A percentile compares a stretch with the other conserved stretches of the same genome.
phyloP scores from a whole-genome alignment of 2,888 invertebrate genomes.

The Himalopsyche anomala region DNA sequence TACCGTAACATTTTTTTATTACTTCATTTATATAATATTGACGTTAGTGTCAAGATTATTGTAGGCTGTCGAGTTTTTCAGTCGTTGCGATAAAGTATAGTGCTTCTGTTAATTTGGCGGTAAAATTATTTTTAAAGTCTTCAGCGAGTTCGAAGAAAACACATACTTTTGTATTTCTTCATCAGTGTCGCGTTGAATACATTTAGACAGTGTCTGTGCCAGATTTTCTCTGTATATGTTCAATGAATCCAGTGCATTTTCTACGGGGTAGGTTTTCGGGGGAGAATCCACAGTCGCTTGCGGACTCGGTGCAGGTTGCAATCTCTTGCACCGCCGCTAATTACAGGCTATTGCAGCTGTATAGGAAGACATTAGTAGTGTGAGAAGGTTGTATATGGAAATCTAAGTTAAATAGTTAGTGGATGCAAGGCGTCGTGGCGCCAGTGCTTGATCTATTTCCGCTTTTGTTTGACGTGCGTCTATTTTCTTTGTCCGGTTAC shows the following conservation, averaged over 20 bases:
- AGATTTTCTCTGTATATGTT: conserved; percentile 29
- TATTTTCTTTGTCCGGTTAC: conserved; percentile 49
- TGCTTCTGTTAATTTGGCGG: conserved; percentile 11
- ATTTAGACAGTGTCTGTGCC: neutral
- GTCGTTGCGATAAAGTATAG: neutral
- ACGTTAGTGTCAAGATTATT: neutral
- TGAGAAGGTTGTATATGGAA: conserved; percentile 51
- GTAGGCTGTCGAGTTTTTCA: neutral
- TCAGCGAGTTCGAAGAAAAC: neutral
- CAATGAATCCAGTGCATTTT: conserved; percentile 16
- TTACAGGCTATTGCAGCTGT: conserved; percentile 23
- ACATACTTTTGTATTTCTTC: neutral
- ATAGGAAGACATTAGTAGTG: conserved; percentile 38
- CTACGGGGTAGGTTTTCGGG: conserved; percentile 16
- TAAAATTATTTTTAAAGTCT: conserved; percentile 13
- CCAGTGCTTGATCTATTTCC: conserved; percentile 58
- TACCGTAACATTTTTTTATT: neutral
- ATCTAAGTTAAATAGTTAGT: conserved; percentile 44
- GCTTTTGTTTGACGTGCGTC: conserved; percentile 59
- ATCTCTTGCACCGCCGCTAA: conserved; percentile 25
- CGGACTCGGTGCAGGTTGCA: conserved; percentile 30
- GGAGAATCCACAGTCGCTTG: conserved; percentile 16
- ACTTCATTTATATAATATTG: neutral
- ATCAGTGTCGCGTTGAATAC: conserved; percentile 26
- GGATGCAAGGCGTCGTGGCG: conserved; percentile 51